A percentile compares a stretch with the other conserved stretches of the same genome.
Conservation (phyloP, 2,113 vertebrate genomes). For the Cynoglossus semilaevis region DNA sequence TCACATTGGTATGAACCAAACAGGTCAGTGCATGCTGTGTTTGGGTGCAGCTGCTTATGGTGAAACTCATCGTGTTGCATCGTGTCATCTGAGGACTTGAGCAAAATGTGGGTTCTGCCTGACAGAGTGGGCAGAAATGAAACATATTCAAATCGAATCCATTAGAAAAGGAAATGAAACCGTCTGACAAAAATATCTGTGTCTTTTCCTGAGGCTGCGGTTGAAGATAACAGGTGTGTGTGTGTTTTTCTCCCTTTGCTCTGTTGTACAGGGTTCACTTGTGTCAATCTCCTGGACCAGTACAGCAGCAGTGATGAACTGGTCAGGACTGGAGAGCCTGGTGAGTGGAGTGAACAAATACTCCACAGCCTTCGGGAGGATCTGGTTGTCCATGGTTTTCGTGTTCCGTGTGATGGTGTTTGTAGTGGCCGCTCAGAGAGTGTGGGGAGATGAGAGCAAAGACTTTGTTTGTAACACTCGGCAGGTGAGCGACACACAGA, state of each 20-base stretch:
- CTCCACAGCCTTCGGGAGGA: slow-evolving; percentile 88
- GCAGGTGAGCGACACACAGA: slow-evolving; percentile 71
- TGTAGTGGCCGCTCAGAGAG: slow-evolving; percentile 88
- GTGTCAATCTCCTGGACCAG: slow-evolving; percentile 4
- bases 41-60: neutral
- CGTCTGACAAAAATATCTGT: no score
- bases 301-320: slow-evolving; percentile 75
- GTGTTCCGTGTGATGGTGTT: slow-evolving; percentile 92
- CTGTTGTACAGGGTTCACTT: slow-evolving; percentile 1
- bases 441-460: slow-evolving; percentile 91
- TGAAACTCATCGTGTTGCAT: neutral
- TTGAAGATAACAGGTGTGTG: neutral
- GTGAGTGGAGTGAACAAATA: slow-evolving; percentile 92
- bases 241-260: neutral
- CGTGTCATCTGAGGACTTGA: neutral
- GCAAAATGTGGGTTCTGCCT: neutral
- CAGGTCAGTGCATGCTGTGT: slow-evolving; percentile 9
- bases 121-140: neutral
- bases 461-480: slow-evolving; percentile 92
- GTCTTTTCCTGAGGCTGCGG: no score
- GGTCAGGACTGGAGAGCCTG: slow-evolving; percentile 83
- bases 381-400: slow-evolving; percentile 95
- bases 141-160: no score
- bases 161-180: no score
- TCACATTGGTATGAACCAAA: neutral